Percentiles rank a stretch among this genome's conserved stretches.
Conservation (phyloP, 1,140 invertebrate genomes). For the Solenopsis invicta region DNA sequence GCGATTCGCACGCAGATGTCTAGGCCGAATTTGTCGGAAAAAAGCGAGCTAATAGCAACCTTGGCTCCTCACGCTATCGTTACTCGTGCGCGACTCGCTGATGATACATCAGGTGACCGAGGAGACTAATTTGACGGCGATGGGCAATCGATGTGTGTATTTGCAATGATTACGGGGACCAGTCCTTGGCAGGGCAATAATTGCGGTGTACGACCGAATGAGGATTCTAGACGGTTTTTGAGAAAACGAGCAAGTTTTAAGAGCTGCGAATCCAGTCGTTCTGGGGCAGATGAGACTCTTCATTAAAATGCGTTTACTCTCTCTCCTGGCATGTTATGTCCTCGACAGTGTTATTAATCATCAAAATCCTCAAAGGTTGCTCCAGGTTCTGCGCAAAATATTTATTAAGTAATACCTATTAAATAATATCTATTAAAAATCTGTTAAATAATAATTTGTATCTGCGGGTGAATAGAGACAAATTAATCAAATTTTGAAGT, state of each 20-base stretch:
- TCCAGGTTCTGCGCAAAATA: neutral
- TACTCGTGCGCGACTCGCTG: slow-evolving; percentile 2
- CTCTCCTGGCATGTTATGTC: neutral
- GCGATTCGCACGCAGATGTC: slow-evolving; percentile 59
- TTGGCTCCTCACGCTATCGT: slow-evolving; percentile 1
- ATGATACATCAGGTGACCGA: slow-evolving; percentile 45
- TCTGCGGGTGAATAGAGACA: neutral
- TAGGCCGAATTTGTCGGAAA: slow-evolving; percentile 16
- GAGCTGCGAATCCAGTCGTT: neutral
- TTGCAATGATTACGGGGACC: slow-evolving; percentile 24
- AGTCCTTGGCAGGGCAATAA: slow-evolving; percentile 20
- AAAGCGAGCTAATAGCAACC: slow-evolving; percentile 35
- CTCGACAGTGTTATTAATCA: neutral
- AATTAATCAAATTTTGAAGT: slow-evolving; percentile 43
- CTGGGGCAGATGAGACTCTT: neutral
- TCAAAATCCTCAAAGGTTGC: neutral
- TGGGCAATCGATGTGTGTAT: neutral
- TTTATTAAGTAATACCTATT: neutral
- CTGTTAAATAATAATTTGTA: neutral
- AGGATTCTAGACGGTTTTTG: neutral
- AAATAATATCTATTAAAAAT: too few species aligned
- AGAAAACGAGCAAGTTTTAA: neutral
- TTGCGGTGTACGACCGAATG: slow-evolving; percentile 18
- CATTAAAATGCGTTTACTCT: neutral
- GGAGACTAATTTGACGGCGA: slow-evolving; percentile 31